Conservation (phyloP, 2,888 invertebrate genomes). For the Toxonevra muliebris region DNA sequence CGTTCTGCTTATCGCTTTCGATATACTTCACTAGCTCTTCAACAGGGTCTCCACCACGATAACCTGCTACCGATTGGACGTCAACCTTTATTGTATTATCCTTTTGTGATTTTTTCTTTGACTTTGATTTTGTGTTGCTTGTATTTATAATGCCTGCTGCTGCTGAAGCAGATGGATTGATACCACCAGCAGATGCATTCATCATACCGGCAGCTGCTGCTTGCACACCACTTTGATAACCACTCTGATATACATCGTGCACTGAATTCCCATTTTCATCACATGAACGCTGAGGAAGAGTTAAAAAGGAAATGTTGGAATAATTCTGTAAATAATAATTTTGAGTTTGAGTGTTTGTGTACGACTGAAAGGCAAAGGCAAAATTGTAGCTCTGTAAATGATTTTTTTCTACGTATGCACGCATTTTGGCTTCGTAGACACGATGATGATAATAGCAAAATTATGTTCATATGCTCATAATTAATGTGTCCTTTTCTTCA, state of each 20-base stretch:
- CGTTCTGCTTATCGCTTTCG: constrained; percentile 70
- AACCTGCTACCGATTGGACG: constrained; percentile 76
- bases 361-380: too few species aligned
- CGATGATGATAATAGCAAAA: too few species aligned
- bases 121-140: constrained; percentile 47
- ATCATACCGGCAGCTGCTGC: constrained; percentile 37
- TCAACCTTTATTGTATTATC: constrained; percentile 66
- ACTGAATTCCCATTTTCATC: constrained; percentile 86
- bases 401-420: too few species aligned
- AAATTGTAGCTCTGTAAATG: too few species aligned
- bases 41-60: constrained; percentile 80
- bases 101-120: constrained; percentile 68
- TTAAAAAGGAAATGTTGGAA: neutral
- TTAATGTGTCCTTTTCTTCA: too few species aligned
- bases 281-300: constrained; percentile 66
- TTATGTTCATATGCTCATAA: too few species aligned
- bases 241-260: constrained; percentile 57
- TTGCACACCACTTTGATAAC: constrained; percentile 20
- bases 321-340: too few species aligned
- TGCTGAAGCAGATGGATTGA: constrained; percentile 36
- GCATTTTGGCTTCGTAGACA: too few species aligned
- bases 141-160: constrained; percentile 40
- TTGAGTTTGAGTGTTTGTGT: too few species aligned
- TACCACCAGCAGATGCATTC: constrained; percentile 22
- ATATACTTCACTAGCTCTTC: constrained; percentile 82